A percentile compares a stretch with the other conserved stretches of the same genome.
Evolutionary conservation across 1,140 invertebrate genomes (phyloP).

Genomic region (Uloborus diversus): DNA sequence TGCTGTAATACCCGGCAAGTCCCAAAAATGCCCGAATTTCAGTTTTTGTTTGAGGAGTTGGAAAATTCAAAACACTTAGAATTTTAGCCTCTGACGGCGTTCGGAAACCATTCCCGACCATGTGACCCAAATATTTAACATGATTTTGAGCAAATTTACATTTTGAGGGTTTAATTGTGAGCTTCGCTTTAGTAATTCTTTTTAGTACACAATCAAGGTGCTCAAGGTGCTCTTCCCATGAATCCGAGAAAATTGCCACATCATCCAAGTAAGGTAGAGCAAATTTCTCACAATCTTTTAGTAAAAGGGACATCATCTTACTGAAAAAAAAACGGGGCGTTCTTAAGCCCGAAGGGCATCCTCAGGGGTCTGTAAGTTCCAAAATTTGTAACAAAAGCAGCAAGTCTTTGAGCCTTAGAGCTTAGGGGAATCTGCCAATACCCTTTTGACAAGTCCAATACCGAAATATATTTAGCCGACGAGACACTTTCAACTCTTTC

Average conservation of each 20-base stretch:
- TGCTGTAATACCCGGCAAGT: not conserved
- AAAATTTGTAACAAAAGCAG: not conserved
- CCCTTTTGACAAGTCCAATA: too few relatives aligned
- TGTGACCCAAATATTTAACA: constrained; percentile 35
- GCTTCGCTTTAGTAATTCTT: not conserved
- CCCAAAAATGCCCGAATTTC: too few relatives aligned
- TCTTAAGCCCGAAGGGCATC: constrained; percentile 14
- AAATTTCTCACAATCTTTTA: not conserved
- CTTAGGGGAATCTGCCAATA: not conserved
- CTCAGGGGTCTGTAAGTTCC: not conserved
- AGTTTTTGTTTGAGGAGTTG: not conserved
- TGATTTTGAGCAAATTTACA: constrained; percentile 15
- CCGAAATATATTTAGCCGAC: too few relatives aligned
- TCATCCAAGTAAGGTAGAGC: constrained; percentile 32
- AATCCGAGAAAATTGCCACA: constrained; percentile 25
- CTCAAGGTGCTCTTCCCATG: constrained; percentile 8
- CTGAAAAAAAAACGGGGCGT: not conserved
- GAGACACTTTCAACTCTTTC: too few relatives aligned
- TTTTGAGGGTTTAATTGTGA: constrained; percentile 40
- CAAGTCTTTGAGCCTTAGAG: not conserved
- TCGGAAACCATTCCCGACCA: not conserved
- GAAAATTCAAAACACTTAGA: not conserved
- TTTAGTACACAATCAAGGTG: constrained; percentile 7
- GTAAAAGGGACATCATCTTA: not conserved
- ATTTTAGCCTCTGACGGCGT: constrained; percentile 8